Evolutionary conservation across 2,797 vertebrate species (phyloP), one percentile per base, ranked within the genome.

Genomic region (Pelobates cultripes): DNA sequence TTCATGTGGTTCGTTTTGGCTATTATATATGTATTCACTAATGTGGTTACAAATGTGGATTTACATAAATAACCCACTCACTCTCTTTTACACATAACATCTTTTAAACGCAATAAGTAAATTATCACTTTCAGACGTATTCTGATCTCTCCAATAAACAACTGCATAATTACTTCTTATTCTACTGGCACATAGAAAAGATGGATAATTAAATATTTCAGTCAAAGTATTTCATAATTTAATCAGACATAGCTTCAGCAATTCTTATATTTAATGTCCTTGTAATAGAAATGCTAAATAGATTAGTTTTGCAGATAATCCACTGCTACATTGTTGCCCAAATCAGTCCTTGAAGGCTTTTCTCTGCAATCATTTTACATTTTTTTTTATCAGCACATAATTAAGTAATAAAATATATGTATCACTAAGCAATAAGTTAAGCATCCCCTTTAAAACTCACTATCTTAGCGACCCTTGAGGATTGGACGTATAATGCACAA

Each of bases 131-230:
- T 28, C 28, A 28, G 28, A 28, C 28, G 47, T 51, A 10, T 5
- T 51, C 47, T 6, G 47, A 51, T 51, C 47, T 51, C 47, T 10
- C 10, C 10, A 6, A 51, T 51, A 51, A 51, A 51, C 47, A 51
- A 10, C 10, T 51, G 47, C 5, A 10, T 51, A 51, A 51, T 51
- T 51, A 51, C 47, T 51, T 51, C 47, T 51, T 51, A 2, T 51
- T 80, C 57, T 68, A 69, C 78, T 60, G 41, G 43, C 71, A 68
- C 63, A 44, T 60, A 45, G 44, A 41, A 17, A n/a, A 14, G 42
- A 15, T 42, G 15, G 61, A 55, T 67, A 73, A 73, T 73, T 17
- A 73, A 43, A 51, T 41, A 69, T 74, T 5, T 3, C 63, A 68
- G 14, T 61, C 51, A 57, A 74, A 42, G 57, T 40, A 14, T 40